Base-by-base conservation (phyloP, 2,888 invertebrate species). In the Netelia inedita region DNA sequence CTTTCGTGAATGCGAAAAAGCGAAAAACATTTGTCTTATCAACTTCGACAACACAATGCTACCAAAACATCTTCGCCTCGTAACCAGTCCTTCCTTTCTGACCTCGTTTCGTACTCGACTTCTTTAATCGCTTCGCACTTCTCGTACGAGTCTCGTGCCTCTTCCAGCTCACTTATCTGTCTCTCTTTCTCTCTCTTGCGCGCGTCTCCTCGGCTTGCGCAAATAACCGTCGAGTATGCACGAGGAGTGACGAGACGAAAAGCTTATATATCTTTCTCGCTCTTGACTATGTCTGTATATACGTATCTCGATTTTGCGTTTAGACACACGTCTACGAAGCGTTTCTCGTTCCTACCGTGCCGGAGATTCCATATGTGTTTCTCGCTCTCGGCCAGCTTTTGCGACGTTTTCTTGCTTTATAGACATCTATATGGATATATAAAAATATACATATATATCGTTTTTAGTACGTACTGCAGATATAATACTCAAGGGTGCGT, bases 61-160 rank as follows among this genome's bases (percentile, higher is more conserved):
- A 28, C 19, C 16, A 57, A 57, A 57, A 57, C n/a, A 57, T 19
- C 16, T 46, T 14, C 11, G 46, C 3, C 46, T 46, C 14, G 46
- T 28, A 28, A 6, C 10, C 3, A 46, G 46, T 66, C 8, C 59
- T 79, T 19, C 68, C 11, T 65, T 43, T 57, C 16, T 16, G 79
- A 71, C 63, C 65, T 80, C 50, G 50, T 80, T 79, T 79, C 41
- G 57, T 59, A 69, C 75, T 69, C 71, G 74, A 53, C 35, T 71
- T 82, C 68, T 72, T 66, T 69, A 82, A 71, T 82, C 57, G 72
- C 28, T 57, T 65, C 65, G 19, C 35, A 68, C 16, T 63, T 75
- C 46, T 74, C 73, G 55, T 61, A 57, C 23, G 35, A 63, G 43
- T 66, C 3, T 41, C 63, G 59, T 5, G 65, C n/a, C 46, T 61